Evolutionary conservation across 2,888 invertebrate genomes (phyloP).

Genomic region (Conistra vaccinii): DNA sequence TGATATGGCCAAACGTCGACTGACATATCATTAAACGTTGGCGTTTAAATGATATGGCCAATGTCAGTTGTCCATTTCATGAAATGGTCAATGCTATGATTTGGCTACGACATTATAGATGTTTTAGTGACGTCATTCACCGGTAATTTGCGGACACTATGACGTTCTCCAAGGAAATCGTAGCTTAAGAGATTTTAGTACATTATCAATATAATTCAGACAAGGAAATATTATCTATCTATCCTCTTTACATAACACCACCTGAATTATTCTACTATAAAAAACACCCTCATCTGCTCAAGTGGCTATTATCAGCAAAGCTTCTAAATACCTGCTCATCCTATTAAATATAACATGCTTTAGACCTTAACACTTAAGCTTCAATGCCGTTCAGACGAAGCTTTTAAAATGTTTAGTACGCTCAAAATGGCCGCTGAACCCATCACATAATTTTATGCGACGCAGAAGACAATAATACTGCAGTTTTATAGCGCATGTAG

Average conservation of each 20-base stretch:
- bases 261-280: neutral
- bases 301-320: neutral
- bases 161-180: neutral
- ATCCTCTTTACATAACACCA: neutral
- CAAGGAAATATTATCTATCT: neutral
- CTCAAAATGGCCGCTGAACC: constrained; percentile 45
- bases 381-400: constrained; percentile 13
- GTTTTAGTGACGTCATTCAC: neutral
- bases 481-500: constrained; percentile 54
- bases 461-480: constrained; percentile 46
- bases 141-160: neutral
- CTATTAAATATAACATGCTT: neutral
- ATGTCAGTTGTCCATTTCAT: too few relatives aligned
- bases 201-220: neutral
- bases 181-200: neutral
- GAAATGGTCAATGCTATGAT: too few relatives aligned
- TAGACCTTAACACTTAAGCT: neutral
- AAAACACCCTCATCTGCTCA: neutral
- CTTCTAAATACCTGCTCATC: neutral
- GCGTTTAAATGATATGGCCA: too few relatives aligned
- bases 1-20: too few relatives aligned
- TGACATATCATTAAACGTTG: too few relatives aligned
- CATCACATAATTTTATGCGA: constrained; percentile 55
- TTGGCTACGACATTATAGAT: too few relatives aligned
- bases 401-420: constrained; percentile 40